A percentile compares a stretch with the other conserved stretches of the same genome.
Conservation (phyloP, 2,113 vertebrate genomes). For the Callithrix jacchus region DNA sequence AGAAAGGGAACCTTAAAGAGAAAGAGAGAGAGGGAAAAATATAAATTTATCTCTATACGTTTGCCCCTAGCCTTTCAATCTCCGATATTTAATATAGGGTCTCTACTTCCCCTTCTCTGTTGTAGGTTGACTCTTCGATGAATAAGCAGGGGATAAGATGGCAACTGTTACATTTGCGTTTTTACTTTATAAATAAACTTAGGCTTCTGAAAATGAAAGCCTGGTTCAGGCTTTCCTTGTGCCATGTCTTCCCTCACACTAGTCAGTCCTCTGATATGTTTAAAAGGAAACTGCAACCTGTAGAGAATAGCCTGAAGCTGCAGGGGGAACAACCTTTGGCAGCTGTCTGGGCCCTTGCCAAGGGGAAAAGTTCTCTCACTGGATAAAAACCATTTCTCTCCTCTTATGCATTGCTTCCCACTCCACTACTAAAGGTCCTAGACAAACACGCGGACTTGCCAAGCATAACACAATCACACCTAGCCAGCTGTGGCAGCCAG, state of each 20-base stretch:
- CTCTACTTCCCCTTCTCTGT: not conserved
- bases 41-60: not conserved
- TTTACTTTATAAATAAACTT: constrained; percentile 19
- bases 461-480: constrained; percentile 61
- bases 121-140: not conserved
- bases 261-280: constrained; percentile 22
- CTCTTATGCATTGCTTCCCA: constrained; percentile 57
- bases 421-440: not conserved
- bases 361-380: constrained; percentile 45
- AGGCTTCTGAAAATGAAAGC: not conserved
- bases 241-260: not conserved
- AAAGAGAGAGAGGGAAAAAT: not conserved
- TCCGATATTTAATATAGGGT: not conserved
- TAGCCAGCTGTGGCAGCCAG: not conserved
- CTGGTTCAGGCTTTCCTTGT: not conserved
- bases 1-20: not conserved
- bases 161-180: not conserved
- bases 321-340: constrained; percentile 14
- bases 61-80: not conserved
- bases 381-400: constrained; percentile 54
- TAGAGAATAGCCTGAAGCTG: constrained; percentile 2
- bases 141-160: not conserved
- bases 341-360: constrained; percentile 61
- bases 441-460: not conserved
- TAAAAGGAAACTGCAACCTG: constrained; percentile 24